Evolutionary conservation across 2,797 vertebrate genomes (phyloP), one percentile per base, ranked within the genome.

Genomic region (Rhynchotus rufescens): DNA sequence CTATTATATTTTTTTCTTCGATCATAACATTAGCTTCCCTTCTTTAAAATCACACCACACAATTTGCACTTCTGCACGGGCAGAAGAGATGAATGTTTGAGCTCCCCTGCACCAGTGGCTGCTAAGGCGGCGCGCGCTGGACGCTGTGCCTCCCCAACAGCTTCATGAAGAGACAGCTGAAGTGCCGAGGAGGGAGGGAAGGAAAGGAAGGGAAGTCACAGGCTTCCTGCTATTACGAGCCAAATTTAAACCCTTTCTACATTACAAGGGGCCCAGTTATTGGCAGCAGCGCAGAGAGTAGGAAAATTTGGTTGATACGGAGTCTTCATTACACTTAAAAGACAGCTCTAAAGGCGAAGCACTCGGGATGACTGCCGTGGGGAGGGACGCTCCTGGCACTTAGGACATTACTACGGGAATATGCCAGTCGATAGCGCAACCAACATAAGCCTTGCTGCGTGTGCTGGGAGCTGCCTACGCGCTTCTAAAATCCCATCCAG

Each of bases 131-230:
- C 40, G 40, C 12, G 8, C 12, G 40, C 40, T 40, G 40, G 40
- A 12, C 40, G 30, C 77, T 45, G 9, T 26, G 74, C 34, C 62
- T 80, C 57, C 65, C 49, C 47, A 85, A 62, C 0, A 80, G 82
- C 65, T 62, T 62, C 73, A 8, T 17, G 68, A 69, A 87, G 51
- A 77, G 73, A 89, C 66, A 92, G 80, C 0, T 77, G 16, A 93
- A 84, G 73, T 64, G 81, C 6, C 84, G 80, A 92, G 64, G 71
- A 93, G 64, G 74, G 77, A 93, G 84, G 84, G 47, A 91, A 91
- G 61, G 72, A 87, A 92, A 92, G 80, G 90, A 95, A 94, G 81
- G 71, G 84, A 96, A 94, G 82, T 91, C 62, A 47, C 51, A 88
- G 88, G 86, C 80, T 92, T 93, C 90, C 84, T 86, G 91, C 88